phyloP scores from a whole-genome alignment of 2,888 invertebrate species.

The Synanthedon formicaeformis region DNA sequence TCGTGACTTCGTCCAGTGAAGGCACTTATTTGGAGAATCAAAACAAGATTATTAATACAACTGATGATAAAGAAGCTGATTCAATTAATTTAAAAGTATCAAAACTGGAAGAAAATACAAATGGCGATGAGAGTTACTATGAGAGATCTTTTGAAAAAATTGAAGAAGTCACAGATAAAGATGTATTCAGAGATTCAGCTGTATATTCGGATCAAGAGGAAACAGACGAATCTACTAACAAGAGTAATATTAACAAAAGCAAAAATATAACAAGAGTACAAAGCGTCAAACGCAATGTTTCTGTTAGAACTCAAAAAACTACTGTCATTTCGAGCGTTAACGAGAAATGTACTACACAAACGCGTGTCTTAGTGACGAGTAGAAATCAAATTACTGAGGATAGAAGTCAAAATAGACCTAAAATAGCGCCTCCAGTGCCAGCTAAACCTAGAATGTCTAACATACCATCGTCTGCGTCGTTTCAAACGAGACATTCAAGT shows the following conservation, averaged over 20 bases:
- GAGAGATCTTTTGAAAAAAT: slow-evolving; percentile 82
- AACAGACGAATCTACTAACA: slow-evolving; percentile 19
- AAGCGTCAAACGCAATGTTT: slow-evolving; percentile 37
- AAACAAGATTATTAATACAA: slow-evolving; percentile 19
- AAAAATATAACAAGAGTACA: slow-evolving; percentile 38
- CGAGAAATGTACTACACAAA: slow-evolving; percentile 29
- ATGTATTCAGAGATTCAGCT: slow-evolving; percentile 83
- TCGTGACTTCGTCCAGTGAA: slow-evolving; percentile 68
- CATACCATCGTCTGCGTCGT: slow-evolving; percentile 22
- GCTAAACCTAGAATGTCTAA: slow-evolving; percentile 67
- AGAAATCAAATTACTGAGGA: slow-evolving; percentile 13
- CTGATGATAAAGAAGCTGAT: slow-evolving; percentile 4
- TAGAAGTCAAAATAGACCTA: slow-evolving; percentile 42
- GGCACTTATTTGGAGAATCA: slow-evolving; percentile 49
- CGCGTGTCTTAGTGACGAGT: slow-evolving; percentile 24
- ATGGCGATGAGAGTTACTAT: slow-evolving; percentile 78
- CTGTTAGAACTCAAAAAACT: slow-evolving; percentile 31
- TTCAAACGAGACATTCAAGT: slow-evolving; percentile 19
- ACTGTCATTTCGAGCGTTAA: slow-evolving; percentile 24
- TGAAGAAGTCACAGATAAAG: slow-evolving; percentile 77
- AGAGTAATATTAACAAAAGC: slow-evolving; percentile 14
- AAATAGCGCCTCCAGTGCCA: slow-evolving; percentile 75
- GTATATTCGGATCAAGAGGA: slow-evolving; percentile 85
- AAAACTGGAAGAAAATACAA: slow-evolving; percentile 18
- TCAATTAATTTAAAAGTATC: slow-evolving; percentile 14